Evolutionary conservation across 2,113 vertebrate species (phyloP).

Genomic region (Rhabdomys dilectus): DNA sequence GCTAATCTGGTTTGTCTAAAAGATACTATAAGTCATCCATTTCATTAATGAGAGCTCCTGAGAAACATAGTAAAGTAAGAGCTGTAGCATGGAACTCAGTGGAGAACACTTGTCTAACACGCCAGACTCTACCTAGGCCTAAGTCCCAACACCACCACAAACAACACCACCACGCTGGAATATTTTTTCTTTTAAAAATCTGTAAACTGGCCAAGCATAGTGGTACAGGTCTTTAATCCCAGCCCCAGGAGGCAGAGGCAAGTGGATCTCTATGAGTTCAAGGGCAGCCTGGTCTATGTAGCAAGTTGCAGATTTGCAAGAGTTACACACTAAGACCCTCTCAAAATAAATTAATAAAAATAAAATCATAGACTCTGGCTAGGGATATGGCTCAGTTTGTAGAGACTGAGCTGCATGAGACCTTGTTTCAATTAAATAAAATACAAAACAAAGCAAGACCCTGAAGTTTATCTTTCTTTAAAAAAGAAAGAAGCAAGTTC

Average conservation of each 20-base stretch:
- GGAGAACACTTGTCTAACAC: too few species aligned
- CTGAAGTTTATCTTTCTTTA: neutral
- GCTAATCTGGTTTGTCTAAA: neutral
- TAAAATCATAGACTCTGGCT: neutral
- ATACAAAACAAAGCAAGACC: neutral
- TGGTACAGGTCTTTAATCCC: neutral
- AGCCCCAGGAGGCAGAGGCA: neutral
- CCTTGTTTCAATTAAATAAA: neutral
- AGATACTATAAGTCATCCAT: neutral
- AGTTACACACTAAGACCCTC: neutral
- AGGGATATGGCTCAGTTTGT: neutral
- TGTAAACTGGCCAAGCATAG: neutral
- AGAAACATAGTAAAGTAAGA: neutral
- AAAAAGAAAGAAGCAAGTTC: slow-evolving; percentile 1
- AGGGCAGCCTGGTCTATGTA: neutral
- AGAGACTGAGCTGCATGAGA: too few species aligned
- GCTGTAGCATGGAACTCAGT: neutral
- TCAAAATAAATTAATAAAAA: neutral
- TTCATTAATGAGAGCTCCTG: neutral
- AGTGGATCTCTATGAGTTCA: neutral
- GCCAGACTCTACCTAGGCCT: neutral
- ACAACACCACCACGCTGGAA: neutral
- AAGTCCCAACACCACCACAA: neutral
- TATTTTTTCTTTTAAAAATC: neutral
- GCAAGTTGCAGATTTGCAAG: neutral